phyloP scores from a whole-genome alignment of 2,797 vertebrate species.

The Ptychobarbus kaznakovi region DNA sequence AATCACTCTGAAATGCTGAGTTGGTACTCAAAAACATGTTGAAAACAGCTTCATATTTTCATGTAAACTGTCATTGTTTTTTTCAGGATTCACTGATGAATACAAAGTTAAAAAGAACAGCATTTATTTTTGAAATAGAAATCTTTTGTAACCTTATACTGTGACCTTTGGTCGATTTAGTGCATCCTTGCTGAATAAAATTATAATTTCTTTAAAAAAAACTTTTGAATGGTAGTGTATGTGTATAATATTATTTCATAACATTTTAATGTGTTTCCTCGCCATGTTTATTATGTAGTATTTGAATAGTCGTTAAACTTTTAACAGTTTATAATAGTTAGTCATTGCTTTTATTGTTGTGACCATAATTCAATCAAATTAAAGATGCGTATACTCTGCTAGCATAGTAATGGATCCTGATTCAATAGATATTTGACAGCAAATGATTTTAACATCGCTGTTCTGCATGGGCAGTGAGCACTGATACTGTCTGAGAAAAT shows the following conservation, averaged over 20 bases:
- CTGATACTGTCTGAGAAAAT: constrained; percentile 4
- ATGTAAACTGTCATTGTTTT: background rate
- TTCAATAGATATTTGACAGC: background rate
- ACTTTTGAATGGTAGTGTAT: background rate
- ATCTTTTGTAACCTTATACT: background rate
- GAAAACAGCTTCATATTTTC: background rate
- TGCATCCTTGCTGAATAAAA: background rate
- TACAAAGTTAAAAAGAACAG: background rate
- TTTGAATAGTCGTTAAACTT: background rate
- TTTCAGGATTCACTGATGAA: background rate
- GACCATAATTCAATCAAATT: background rate
- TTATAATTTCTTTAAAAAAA: background rate
- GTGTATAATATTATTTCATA: background rate
- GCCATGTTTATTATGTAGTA: background rate
- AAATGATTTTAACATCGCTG: background rate
- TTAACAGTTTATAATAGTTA: background rate
- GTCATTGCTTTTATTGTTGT: background rate
- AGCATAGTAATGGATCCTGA: background rate
- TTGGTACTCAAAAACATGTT: background rate
- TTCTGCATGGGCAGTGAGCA: background rate
- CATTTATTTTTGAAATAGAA: background rate
- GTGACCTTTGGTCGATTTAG: background rate
- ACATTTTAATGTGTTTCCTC: background rate
- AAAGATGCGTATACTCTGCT: background rate
- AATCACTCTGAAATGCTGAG: background rate